Percentiles rank a stretch among this genome's conserved stretches.
These are phyloP conservation scores for Drosophila aff. DNA, from an alignment of 1,140 invertebrate species.

Conservation along the genomic window DNA sequence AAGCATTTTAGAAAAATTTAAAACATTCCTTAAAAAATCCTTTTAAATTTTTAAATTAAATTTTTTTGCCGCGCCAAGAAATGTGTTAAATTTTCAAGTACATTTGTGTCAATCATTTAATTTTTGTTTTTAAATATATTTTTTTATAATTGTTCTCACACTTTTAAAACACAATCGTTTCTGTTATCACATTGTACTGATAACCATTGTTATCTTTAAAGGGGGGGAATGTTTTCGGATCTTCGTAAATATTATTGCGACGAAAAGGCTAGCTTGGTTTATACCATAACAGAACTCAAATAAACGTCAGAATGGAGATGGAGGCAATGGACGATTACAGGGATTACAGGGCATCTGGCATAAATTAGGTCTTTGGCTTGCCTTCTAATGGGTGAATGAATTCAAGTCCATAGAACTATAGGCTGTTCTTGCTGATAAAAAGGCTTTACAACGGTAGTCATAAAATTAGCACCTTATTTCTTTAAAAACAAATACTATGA, in stretches of 20 bases:
- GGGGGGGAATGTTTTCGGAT: constrained; percentile 16
- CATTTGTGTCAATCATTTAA: too few species aligned
- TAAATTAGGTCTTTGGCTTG: constrained; percentile 21
- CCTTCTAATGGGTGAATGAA: constrained; percentile 29
- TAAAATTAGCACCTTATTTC: not conserved
- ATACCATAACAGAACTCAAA: not conserved
- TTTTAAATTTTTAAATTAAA: too few species aligned
- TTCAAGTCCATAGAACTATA: not conserved
- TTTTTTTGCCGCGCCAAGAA: not conserved
- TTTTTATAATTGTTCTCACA: not conserved
- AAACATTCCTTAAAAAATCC: too few species aligned
- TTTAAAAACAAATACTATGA: not conserved
- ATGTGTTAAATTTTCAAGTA: too few species aligned
- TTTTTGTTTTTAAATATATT: not conserved
- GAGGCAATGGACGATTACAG: constrained; percentile 30
- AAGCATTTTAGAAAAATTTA: too few species aligned
- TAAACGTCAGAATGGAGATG: not conserved
- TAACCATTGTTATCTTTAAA: constrained; percentile 18
- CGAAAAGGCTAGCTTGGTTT: not conserved
- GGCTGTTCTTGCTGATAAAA: constrained; percentile 8
- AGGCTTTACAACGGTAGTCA: constrained; percentile 2
- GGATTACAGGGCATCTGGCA: constrained; percentile 35
- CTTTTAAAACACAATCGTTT: not conserved
- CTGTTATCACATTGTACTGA: constrained; percentile 17
- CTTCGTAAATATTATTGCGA: constrained; percentile 18